Base-by-base conservation (phyloP, 2,797 vertebrate genomes). In the Jordanella pulchra region DNA sequence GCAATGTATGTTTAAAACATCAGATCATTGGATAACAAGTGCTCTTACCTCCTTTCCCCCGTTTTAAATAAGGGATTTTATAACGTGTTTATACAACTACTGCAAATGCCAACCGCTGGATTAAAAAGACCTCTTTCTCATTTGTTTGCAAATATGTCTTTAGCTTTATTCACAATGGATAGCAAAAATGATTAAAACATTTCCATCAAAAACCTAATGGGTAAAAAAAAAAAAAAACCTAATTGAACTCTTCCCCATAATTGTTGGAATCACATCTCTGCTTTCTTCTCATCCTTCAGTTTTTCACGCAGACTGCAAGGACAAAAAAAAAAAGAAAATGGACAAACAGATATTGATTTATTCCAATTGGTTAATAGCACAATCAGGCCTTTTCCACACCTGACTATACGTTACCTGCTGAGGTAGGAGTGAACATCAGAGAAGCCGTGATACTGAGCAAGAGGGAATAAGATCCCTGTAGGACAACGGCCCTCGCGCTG, bases 351-450 rank as follows among this genome's bases (percentile, higher is more conserved):
- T 42, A 39, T 18, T 42, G 25, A 21, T 4, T 23, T 12, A 69
- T 23, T 69, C 42, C 28, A 48, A 47, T 6, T 4, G 18, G 3
- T 61, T 4, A 9, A 39, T 32, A 65, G 44, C 18, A 35, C 5
- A 60, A 32, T 30, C 17, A 32, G 25, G n/a, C n/a, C 18, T 51
- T 67, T n/a, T 3, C 35, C 3, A 21, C 23, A 30, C 21, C 18
- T 39, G 58, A 15, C 0, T 39, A 7, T 50, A 48, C 7, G 42
- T 13, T 32, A 93, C 91, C 92, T 93, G 85, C 64, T 89, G 72
- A 93, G 90, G 86, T 95, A 95, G 35, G 94, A 93, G 86, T 95
- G 94, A 65, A 95, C 95, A 1, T 95, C 92, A 14, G 89, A 93
- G 85, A 94, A 95, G 28, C 94, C 95, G 12, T 91, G 92, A 78